Conservation (phyloP, 1,140 invertebrate species). For the Proales similis region DNA sequence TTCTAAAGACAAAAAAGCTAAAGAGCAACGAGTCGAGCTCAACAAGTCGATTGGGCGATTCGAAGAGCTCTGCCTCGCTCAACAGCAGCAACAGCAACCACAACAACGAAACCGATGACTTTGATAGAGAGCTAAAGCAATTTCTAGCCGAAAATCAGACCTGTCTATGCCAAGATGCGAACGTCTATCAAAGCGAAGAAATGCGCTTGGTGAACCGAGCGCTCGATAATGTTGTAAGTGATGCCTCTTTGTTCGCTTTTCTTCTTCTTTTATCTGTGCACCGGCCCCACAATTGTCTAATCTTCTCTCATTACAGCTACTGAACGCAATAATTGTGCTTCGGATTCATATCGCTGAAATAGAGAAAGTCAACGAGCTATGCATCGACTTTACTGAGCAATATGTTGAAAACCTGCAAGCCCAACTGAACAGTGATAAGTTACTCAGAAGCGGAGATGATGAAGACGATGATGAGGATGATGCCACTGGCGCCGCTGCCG, state of each 20-base stretch:
- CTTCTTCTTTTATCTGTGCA: conserved; percentile 38
- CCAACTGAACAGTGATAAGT: conserved; percentile 37
- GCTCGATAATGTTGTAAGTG: background rate
- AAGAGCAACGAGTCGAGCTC: conserved; percentile 39
- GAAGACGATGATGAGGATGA: conserved; percentile 39
- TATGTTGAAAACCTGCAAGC: conserved; percentile 51
- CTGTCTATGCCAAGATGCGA: background rate
- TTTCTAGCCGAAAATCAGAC: conserved; percentile 17
- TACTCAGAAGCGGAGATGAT: conserved; percentile 14
- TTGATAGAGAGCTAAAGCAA: conserved; percentile 10
- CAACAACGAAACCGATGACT: conserved; percentile 58
- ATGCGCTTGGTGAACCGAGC: background rate
- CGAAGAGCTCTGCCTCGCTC: conserved; percentile 57
- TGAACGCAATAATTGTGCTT: conserved; percentile 53
- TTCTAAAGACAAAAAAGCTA: conserved; percentile 44
- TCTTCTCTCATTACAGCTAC: conserved; percentile 44
- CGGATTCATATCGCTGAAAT: conserved; percentile 53
- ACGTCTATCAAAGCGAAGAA: background rate
- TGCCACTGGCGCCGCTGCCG: conserved; percentile 21
- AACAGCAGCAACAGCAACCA: conserved; percentile 74
- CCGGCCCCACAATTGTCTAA: background rate
- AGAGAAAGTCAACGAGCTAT: conserved; percentile 53
- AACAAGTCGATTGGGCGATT: background rate
- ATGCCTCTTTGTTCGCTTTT: conserved; percentile 3
- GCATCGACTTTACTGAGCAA: conserved; percentile 52